Base-by-base conservation (phyloP, 2,797 vertebrate genomes). In the Acridotheres tristis region DNA sequence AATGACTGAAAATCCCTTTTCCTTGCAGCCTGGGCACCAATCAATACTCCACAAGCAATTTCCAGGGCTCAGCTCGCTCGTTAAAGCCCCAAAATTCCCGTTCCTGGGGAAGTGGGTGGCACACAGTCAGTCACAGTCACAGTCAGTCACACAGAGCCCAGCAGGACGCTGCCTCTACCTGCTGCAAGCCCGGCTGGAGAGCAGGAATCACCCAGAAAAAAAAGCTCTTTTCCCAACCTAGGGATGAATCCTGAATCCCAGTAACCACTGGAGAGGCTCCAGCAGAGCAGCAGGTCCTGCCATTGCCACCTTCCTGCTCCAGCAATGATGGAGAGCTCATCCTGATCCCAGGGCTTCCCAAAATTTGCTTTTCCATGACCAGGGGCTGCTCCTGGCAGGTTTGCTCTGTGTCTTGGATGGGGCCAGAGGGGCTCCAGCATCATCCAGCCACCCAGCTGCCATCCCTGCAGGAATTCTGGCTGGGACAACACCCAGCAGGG, bases 1-100 rank as follows among this genome's bases (percentile, higher is more conserved):
- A 96, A 95, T 95, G 94, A 93, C 75, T 84, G 93, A 92, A 93
- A 96, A 96, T 92, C 93, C 95, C 86, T 80, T 96, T 77, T 96
- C 90, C 68, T 79, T 66, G 75, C 85, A 92, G 89, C 65, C 82
- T 55, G 89, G 86, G 54, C 85, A 89, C 86, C 90, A 88, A 94
- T 96, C 95, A 89, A 97, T 97, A 93, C 58, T 74, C 94, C 92
- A 94, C n/a, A 48, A 92, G 89, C 62, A 91, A 93, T 96, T 96
- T 89, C 91, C 76, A 93, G 90, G 65, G 68, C 62, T 91, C 1
- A 0, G 62, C 87, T 93, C 0, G 1, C 93, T 96, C 63, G 36
- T 88, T 95, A 95, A 53, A 95, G 89, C 78, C 89, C 72, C 43
- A 78, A 84, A 89, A 66, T 95, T 96, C 85, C 75, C 48, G 29